Evolutionary conservation across 2,113 vertebrate species (phyloP).

Genomic region (Apaloderma vittatum): DNA sequence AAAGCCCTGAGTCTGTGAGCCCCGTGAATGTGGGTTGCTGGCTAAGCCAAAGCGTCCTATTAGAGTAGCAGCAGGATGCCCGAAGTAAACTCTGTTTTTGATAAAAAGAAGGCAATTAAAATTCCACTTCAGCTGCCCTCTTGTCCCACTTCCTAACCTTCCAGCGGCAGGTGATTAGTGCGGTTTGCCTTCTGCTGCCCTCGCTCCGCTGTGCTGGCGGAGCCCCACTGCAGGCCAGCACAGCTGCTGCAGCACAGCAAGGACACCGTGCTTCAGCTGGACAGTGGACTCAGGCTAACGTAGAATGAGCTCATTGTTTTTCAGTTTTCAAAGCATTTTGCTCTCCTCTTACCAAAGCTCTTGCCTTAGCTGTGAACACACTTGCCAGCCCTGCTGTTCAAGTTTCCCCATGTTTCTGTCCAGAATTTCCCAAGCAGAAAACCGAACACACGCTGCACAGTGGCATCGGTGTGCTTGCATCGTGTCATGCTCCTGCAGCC

Average conservation of each 20-base stretch:
- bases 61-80: conserved; percentile 54
- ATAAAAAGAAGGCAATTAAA: conserved; percentile 73
- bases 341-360: neutral
- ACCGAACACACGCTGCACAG: neutral
- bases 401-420: neutral
- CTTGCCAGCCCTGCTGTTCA: neutral
- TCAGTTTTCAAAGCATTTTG: neutral
- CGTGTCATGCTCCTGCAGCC: fast-evolving
- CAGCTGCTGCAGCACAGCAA: fast-evolving
- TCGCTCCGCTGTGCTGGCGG: neutral
- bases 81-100: conserved; percentile 3
- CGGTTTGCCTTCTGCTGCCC: conserved; percentile 11
- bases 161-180: conserved; percentile 44
- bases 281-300: fast-evolving
- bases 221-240: fast-evolving
- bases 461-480: neutral
- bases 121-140: conserved; percentile 59
- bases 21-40: neutral
- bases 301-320: neutral
- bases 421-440: neutral
- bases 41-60: neutral
- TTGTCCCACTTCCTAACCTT: conserved; percentile 50
- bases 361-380: neutral
- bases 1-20: neutral
- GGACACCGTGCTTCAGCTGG: fast-evolving